Evolutionary conservation across 2,888 invertebrate genomes (phyloP).

Genomic region (Vannuccia rotundouncinata): DNA sequence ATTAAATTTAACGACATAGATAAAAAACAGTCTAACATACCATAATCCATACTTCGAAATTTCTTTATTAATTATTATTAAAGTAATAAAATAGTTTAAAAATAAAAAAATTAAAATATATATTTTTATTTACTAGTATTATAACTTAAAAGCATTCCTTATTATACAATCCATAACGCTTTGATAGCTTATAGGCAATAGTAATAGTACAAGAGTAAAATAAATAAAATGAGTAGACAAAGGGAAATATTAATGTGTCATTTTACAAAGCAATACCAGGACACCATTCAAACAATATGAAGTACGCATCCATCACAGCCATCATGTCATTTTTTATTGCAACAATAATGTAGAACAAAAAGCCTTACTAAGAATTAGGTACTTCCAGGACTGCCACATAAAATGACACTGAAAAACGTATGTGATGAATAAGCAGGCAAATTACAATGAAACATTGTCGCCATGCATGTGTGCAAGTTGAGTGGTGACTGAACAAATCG

Average conservation of each 20-base stretch:
- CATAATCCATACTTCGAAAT: neutral
- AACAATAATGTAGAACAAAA: neutral
- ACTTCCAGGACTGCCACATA: neutral
- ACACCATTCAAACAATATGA: neutral
- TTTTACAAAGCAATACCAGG: neutral
- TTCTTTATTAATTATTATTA: neutral
- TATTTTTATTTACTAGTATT: neutral
- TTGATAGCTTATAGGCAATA: neutral
- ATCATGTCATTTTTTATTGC: neutral
- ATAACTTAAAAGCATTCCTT: neutral
- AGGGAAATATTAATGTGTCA: neutral
- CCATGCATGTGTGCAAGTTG: neutral
- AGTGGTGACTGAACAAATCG: neutral
- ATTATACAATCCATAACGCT: neutral
- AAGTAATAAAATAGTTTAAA: neutral
- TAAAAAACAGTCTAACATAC: neutral
- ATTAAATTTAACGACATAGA: neutral
- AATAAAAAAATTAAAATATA: neutral
- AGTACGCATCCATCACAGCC: neutral
- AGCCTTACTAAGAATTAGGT: neutral
- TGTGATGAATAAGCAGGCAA: neutral
- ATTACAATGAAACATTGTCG: neutral
- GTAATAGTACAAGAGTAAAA: neutral
- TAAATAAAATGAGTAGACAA: neutral
- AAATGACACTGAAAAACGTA: neutral